Evolutionary conservation across 1,140 invertebrate species (phyloP).

Genomic region (Gryon sp.): DNA sequence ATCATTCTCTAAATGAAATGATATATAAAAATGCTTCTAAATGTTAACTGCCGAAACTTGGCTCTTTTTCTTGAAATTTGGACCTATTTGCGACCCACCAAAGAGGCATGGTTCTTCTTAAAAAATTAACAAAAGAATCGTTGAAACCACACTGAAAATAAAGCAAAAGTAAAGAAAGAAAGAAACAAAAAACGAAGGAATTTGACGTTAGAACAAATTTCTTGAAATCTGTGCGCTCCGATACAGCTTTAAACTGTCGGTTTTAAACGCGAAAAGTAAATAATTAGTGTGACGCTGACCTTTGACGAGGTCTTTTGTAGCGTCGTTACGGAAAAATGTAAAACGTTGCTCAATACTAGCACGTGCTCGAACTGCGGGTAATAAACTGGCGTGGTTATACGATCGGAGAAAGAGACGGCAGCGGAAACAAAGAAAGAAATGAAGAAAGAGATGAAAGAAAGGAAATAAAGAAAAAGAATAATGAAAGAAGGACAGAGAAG

Average conservation of each 20-base stretch:
- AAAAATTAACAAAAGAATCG: too few species aligned
- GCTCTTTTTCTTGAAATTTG: too few species aligned
- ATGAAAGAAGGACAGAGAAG: conserved; percentile 41
- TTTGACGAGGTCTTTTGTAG: conserved; percentile 39
- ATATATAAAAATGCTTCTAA: too few species aligned
- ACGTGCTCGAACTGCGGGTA: conserved; percentile 28
- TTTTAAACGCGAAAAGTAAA: conserved; percentile 31
- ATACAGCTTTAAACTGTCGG: conserved; percentile 9
- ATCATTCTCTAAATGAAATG: too few species aligned
- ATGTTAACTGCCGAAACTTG: too few species aligned
- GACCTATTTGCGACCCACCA: too few species aligned
- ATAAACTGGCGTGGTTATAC: conserved; percentile 58
- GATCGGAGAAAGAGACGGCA: background rate
- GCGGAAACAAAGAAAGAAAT: conserved; percentile 22
- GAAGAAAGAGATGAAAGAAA: conserved; percentile 1
- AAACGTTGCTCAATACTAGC: conserved; percentile 42
- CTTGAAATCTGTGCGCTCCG: background rate
- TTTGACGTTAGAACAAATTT: background rate
- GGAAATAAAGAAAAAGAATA: conserved; percentile 31
- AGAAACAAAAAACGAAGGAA: conserved; percentile 6
- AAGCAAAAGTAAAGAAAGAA: too few species aligned
- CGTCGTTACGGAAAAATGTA: conserved; percentile 37
- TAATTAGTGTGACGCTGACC: conserved; percentile 32
- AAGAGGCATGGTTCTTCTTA: too few species aligned
- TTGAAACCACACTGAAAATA: too few species aligned